Conservation (phyloP, 2,888 invertebrate species). For the Stegophylla sp. region DNA sequence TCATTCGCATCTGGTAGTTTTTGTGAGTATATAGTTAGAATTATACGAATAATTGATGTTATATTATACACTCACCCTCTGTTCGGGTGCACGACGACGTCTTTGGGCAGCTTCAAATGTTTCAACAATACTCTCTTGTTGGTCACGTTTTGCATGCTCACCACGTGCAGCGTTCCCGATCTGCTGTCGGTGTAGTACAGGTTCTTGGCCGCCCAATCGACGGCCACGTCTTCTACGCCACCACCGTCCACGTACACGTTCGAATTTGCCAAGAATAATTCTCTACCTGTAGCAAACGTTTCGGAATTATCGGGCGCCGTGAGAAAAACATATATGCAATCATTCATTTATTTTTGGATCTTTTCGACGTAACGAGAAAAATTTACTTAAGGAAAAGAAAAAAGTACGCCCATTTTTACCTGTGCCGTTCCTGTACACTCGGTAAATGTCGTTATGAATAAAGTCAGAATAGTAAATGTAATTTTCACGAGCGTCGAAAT, state of each 20-base stretch:
- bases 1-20: too few species aligned
- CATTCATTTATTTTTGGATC: neutral
- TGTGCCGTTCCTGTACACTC: constrained; percentile 66
- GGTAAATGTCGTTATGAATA: constrained; percentile 89
- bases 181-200: constrained; percentile 94
- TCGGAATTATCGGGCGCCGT: neutral
- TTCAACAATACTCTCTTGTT: constrained; percentile 83
- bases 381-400: neutral
- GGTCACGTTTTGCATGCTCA: constrained; percentile 85
- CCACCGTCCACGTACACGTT: too few species aligned
- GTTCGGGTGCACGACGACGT: constrained; percentile 96
- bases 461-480: constrained; percentile 98
- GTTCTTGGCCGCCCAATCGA: constrained; percentile 95
- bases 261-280: constrained; percentile 91
- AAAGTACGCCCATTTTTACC: constrained; percentile 62
- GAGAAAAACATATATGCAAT: neutral
- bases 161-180: constrained; percentile 90
- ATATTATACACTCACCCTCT: constrained; percentile 70
- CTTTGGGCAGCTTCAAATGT: constrained; percentile 89
- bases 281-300: constrained; percentile 68
- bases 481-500: constrained; percentile 88
- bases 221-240: constrained; percentile 94
- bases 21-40: too few species aligned
- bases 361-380: too few species aligned
- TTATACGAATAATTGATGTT: too few species aligned